A percentile compares a stretch with the other conserved stretches of the same genome.
These are phyloP conservation scores for Elaphurus davidianus DNA, from an alignment of 2,113 vertebrate species.

Conservation along the genomic window DNA sequence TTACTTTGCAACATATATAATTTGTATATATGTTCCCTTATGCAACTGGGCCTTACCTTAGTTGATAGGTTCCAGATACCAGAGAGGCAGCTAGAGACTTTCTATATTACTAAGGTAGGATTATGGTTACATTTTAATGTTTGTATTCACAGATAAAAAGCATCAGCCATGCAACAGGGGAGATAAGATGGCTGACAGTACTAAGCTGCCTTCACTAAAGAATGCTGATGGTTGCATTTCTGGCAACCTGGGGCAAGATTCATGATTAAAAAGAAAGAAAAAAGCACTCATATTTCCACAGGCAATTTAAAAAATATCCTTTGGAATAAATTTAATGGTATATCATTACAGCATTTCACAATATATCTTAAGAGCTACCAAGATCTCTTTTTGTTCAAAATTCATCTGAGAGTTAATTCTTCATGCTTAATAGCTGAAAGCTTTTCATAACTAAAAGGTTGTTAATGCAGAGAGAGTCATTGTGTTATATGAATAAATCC, in stretches of 20 bases:
- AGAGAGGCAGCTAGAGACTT: conserved; percentile 60
- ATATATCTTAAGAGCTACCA: conserved; percentile 75
- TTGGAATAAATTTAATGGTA: conserved; percentile 74
- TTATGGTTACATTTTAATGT: conserved; percentile 75
- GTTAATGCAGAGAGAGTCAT: conserved; percentile 72
- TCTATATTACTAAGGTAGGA: conserved; percentile 66
- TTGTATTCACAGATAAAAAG: conserved; percentile 76
- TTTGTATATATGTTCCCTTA: neutral
- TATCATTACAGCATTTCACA: conserved; percentile 71
- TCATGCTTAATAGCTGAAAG: conserved; percentile 77
- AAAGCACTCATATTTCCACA: conserved; percentile 68
- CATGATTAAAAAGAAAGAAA: conserved; percentile 79
- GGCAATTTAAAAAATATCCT: conserved; percentile 71
- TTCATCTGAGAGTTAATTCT: conserved; percentile 75
- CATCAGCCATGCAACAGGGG: conserved; percentile 55
- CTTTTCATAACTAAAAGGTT: conserved; percentile 75
- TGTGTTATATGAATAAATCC: conserved; percentile 56
- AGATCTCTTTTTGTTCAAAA: conserved; percentile 73
- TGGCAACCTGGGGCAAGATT: conserved; percentile 69
- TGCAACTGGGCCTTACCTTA: neutral
- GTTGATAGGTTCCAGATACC: neutral
- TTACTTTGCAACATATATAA: neutral
- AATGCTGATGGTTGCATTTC: conserved; percentile 77
- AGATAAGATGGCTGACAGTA: conserved; percentile 77
- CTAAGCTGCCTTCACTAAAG: conserved; percentile 78